A percentile compares a stretch with the other conserved stretches of the same genome.
Conservation (phyloP, 2,113 vertebrate genomes). For the Saguinus midas region DNA sequence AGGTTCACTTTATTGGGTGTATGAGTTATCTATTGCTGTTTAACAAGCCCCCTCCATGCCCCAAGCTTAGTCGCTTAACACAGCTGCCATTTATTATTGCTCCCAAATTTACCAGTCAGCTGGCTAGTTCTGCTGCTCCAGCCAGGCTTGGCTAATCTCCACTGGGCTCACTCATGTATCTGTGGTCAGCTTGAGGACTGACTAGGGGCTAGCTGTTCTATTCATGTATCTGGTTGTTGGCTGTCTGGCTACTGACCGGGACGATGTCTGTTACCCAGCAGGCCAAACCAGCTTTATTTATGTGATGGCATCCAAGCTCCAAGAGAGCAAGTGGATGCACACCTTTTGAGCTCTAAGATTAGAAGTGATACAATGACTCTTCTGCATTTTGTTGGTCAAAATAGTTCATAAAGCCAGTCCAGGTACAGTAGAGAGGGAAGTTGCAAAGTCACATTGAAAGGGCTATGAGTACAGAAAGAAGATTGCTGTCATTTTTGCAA, state of each 20-base stretch:
- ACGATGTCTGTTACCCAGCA: background rate
- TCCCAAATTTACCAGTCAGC: background rate
- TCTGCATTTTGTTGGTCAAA: background rate
- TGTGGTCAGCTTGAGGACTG: background rate
- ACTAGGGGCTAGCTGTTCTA: background rate
- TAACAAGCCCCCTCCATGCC: background rate
- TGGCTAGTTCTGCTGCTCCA: background rate
- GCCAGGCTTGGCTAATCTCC: background rate
- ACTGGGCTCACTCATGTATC: background rate
- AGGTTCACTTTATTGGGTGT: background rate
- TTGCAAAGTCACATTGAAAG: background rate
- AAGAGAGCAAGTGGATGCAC: background rate
- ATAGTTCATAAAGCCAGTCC: background rate
- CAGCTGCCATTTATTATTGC: background rate
- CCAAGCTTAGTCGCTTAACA: background rate
- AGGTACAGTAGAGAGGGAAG: background rate
- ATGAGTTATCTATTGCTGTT: background rate
- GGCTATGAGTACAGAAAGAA: background rate
- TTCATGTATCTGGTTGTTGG: background rate
- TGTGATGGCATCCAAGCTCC: background rate
- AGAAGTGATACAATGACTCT: background rate
- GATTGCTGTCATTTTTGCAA: background rate
- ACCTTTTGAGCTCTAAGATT: background rate
- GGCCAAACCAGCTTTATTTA: background rate
- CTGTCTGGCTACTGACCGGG: background rate